Evolutionary conservation across 2,797 vertebrate species (phyloP).

Genomic region (Chelon auratus): DNA sequence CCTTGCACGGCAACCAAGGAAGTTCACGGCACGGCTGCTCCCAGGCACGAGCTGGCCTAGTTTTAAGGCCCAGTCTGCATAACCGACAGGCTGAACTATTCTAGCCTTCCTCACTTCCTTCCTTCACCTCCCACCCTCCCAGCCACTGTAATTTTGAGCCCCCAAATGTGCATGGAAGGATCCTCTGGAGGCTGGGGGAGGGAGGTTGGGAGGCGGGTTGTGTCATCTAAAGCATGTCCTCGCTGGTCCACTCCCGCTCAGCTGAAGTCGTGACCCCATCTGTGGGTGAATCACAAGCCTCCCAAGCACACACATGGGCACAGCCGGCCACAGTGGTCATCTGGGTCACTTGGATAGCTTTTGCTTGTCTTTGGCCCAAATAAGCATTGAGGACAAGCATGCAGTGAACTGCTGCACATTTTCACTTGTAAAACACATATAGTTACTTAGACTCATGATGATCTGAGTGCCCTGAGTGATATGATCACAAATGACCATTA

Average conservation of each 20-base stretch:
- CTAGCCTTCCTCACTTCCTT: constrained; percentile 35
- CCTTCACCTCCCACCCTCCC: constrained; percentile 29
- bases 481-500: too few species aligned
- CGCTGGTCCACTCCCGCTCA: constrained; percentile 32
- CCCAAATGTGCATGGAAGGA: constrained; percentile 22
- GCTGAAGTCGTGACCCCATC: constrained; percentile 55
- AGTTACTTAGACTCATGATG: constrained; percentile 28
- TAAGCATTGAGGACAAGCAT: constrained; percentile 56
- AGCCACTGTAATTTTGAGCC: constrained; percentile 21
- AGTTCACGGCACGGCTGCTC: constrained; percentile 75
- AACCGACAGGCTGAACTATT: constrained; percentile 66
- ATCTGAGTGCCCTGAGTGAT: background rate
- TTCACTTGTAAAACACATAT: constrained; percentile 36
- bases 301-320: constrained; percentile 14
- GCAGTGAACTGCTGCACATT: constrained; percentile 57
- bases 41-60: constrained; percentile 81
- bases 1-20: constrained; percentile 61
- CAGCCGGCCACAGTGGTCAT: constrained; percentile 55
- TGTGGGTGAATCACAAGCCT: constrained; percentile 37
- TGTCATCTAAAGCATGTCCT: constrained; percentile 27
- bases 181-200: constrained; percentile 8
- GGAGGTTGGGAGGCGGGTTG: constrained; percentile 1
- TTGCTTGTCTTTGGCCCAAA: constrained; percentile 48
- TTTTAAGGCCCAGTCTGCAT: constrained; percentile 68
- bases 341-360: constrained; percentile 36